Base-by-base conservation (phyloP, 1,140 invertebrate species). In the Holotrichia oblita region DNA sequence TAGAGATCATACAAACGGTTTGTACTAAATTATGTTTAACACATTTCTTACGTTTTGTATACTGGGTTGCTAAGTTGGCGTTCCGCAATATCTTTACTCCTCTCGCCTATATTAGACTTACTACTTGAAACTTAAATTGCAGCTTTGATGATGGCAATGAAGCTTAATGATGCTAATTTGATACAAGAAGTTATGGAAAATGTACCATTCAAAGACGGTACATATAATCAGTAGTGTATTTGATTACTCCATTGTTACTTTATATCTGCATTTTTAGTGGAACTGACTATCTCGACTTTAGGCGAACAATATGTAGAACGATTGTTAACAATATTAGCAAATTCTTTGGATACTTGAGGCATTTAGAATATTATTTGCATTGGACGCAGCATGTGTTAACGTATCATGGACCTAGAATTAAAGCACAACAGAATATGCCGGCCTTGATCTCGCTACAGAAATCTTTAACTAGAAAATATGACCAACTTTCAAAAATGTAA, bases 401-500 rank as follows among this genome's bases (percentile, higher is more conserved):
- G 8, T 44, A 82, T 14, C 84, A 87, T 48, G 86, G 85, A 20
- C 86, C 88, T 0, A 88, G 86, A 79, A 86, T 94, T 9, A 91
- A 91, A 84, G 83, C 83, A 44, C 85, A 87, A 3, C 80, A 88
- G 59, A 87, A 89, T 48, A 91, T 93, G 83, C 90, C 92, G 0
- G 89, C 90, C 0, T 84, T 98, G 3, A 85, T 96, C 44, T 88
- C 90, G 0, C 80, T 98, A 22, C 95, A 97, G 83, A 97, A 96
- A 86, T 93, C 92, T 83, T 87, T 98, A 27, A 92, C 91, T 1
- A 90, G 90, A n/a, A 94, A 94, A 88, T 93, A 94, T 81, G 92
- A 95, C 40, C 93, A 96, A 84, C 84, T 98, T 0, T 91, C 92
- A 77, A 96, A 96, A 90, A 92, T 98, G 95, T 97, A 88, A 93